Base-by-base conservation (phyloP, 1,140 invertebrate genomes). In the Eumeta japonica region DNA sequence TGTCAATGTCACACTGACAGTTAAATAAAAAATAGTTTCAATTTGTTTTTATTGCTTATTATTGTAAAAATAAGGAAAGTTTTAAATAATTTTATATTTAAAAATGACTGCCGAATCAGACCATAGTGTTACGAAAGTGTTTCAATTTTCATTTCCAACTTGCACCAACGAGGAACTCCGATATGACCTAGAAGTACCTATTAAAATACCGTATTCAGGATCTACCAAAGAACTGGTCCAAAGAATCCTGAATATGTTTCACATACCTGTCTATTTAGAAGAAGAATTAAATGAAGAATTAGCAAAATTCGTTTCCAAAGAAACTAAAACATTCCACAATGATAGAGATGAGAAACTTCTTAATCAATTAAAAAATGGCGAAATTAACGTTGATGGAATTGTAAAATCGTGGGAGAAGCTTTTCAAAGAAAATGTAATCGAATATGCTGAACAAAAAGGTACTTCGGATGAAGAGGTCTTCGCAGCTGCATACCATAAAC, bases 401-500 rank as follows among this genome's bases (percentile, higher is more conserved):
- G 59, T 77, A 3, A 71, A 71, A 50, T 54, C 55, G 37, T 75
- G 65, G 67, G 75, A 76, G 48, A 73, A 66, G 36, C 39, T 55
- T 1, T 74, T 75, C 37, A 75, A 70, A 41, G 65, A 79, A 29
- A 75, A 80, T 54, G 77, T 78, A 1, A 58, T 77, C 3, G 81
- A 83, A 46, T 83, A 82, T 65, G 80, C 81, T 0, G 81, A 85
- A 45, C 82, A 83, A 31, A 83, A 84, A 38, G 83, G 84, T 27
- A 81, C 85, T 1, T 84, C 84, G 0, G 85, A 88, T 62, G 84
- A 88, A 55, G 84, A 87, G 59, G 67, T 89, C 11, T 88, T 89
- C 76, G 84, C 87, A 12, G 83, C 84, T 7, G 87, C 88, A 20
- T 92, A 91, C 70, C 88, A 91, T 59, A 81, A 82, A 52, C 62